phyloP scores from a whole-genome alignment of 2,888 invertebrate species.

The Byasa hedistus region DNA sequence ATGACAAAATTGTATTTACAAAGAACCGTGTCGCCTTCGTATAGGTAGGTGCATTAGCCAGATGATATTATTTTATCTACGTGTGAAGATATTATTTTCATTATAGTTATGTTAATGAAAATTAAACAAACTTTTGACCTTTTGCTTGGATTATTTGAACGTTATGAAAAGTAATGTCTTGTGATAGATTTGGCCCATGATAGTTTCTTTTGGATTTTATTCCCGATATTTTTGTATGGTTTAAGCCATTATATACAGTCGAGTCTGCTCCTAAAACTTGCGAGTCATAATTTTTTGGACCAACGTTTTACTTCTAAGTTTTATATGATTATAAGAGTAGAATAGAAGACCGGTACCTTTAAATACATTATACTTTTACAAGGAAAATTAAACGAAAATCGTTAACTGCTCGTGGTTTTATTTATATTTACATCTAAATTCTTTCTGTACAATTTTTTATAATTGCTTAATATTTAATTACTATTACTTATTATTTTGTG shows the following conservation, averaged over 20 bases:
- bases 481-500: too few species aligned
- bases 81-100: constrained; percentile 28
- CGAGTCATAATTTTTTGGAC: too few species aligned
- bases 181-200: not conserved
- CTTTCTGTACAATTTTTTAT: too few species aligned
- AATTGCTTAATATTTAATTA: too few species aligned
- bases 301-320: not conserved
- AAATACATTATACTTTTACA: not conserved
- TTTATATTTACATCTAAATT: not conserved
- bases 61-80: constrained; percentile 21
- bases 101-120: constrained; percentile 43
- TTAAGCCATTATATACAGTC: not conserved
- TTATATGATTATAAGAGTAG: not conserved
- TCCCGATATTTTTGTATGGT: not conserved
- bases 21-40: not conserved
- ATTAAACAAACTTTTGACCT: constrained; percentile 49
- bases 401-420: not conserved
- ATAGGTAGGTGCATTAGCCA: constrained; percentile 3
- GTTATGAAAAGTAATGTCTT: not conserved
- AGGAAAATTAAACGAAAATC: not conserved
- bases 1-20: not conserved
- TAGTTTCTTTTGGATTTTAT: not conserved
- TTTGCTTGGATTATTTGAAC: constrained; percentile 36
- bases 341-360: not conserved
- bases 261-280: too few species aligned